A percentile compares a stretch with the other conserved stretches of the same genome.
These are phyloP conservation scores for Glyptemys insculpta DNA, from an alignment of 2,797 vertebrate species.

Conservation along the genomic window DNA sequence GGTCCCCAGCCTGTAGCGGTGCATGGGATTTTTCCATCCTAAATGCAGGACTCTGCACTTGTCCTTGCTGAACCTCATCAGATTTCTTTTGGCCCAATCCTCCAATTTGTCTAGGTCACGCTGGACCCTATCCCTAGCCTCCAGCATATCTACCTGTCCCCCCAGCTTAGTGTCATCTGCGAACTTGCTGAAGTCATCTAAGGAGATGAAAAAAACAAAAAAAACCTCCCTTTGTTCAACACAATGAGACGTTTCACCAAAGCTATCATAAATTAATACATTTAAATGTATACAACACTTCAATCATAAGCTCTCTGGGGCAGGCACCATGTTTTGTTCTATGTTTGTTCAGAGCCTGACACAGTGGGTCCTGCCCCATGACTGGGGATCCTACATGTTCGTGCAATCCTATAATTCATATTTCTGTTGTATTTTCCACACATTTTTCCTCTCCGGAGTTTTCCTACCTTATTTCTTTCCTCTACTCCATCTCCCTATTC, in stretches of 20 bases:
- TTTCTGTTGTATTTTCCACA: neutral
- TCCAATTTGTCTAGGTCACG: too few species aligned
- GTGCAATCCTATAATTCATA: neutral
- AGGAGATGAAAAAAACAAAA: neutral
- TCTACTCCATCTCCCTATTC: neutral
- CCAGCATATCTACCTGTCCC: too few species aligned
- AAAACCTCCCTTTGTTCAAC: accelerated
- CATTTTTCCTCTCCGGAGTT: neutral
- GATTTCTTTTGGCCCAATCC: too few species aligned
- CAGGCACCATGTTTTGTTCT: neutral
- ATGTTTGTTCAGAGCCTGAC: neutral
- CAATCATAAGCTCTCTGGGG: neutral
- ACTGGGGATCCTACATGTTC: neutral
- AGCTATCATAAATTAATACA: neutral
- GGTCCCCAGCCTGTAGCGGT: too few species aligned
- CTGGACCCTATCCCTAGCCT: too few species aligned
- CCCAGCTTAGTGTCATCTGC: too few species aligned
- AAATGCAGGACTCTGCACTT: too few species aligned
- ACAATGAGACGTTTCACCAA: neutral
- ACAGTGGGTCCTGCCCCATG: neutral
- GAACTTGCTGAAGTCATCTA: neutral
- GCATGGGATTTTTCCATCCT: too few species aligned
- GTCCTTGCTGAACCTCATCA: too few species aligned
- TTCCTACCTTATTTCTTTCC: too few species aligned
- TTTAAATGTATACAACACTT: neutral